These are phyloP conservation scores for Blastomussa wellsi DNA, from an alignment of 92 coral and sea anemone genomes.

Conservation along the genomic window DNA sequence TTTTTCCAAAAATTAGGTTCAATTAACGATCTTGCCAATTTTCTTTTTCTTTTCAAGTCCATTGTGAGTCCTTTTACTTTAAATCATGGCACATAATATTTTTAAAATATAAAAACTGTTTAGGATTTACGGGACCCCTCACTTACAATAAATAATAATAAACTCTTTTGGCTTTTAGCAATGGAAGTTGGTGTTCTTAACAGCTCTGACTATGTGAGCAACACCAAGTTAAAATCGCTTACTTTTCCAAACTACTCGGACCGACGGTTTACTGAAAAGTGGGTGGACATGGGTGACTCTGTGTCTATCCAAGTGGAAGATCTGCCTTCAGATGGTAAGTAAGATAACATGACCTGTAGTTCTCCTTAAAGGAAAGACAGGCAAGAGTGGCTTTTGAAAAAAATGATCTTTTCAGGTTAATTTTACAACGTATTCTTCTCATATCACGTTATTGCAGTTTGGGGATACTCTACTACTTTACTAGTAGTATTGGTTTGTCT, in stretches of 20 bases:
- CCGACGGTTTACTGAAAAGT: slow-evolving; percentile 56
- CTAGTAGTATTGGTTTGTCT: not conserved
- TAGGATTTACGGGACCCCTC: too few relatives aligned
- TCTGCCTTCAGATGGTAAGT: slow-evolving; percentile 48
- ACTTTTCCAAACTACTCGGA: slow-evolving; percentile 63
- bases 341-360: not conserved
- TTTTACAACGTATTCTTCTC: not conserved
- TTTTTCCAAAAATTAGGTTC: not conserved
- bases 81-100: not conserved
- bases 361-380: not conserved
- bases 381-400: too few relatives aligned
- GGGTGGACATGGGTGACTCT: slow-evolving; percentile 58
- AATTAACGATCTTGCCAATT: not conserved
- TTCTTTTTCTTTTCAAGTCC: not conserved
- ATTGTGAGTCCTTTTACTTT: not conserved
- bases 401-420: not conserved
- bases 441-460: too few relatives aligned
- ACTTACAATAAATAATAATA: not conserved
- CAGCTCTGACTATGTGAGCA: slow-evolving; percentile 35
- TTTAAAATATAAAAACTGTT: too few relatives aligned
- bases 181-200: slow-evolving; percentile 61
- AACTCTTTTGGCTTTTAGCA: slow-evolving; percentile 28
- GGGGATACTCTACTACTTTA: not conserved
- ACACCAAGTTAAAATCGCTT: slow-evolving; percentile 29
- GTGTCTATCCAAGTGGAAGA: slow-evolving; percentile 55